A percentile compares a stretch with the other conserved stretches of the same genome.
phyloP scores from a whole-genome alignment of 2,113 vertebrate species.

The Vidua chalybeata region DNA sequence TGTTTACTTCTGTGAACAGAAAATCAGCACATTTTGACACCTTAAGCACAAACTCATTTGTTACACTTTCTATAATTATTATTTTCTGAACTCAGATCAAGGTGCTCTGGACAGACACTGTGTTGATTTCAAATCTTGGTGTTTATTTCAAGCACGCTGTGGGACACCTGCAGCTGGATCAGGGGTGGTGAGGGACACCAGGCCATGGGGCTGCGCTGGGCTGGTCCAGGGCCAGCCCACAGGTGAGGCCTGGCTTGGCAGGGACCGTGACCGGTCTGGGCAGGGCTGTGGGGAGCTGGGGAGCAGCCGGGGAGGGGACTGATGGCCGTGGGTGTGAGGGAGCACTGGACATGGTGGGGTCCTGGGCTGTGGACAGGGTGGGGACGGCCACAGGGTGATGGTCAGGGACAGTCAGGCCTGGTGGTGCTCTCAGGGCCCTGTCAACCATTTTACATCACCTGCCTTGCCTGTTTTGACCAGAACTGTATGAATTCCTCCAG shows the following conservation, averaged over 20 bases:
- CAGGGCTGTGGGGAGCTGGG: background rate
- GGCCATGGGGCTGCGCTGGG: background rate
- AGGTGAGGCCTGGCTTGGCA: background rate
- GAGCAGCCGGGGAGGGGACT: background rate
- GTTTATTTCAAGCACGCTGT: background rate
- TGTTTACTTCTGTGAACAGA: background rate
- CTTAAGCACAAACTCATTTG: background rate
- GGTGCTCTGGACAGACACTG: background rate
- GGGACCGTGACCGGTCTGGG: rapidly evolving
- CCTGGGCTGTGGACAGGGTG: background rate
- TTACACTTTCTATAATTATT: background rate
- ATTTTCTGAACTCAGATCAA: background rate
- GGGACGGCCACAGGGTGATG: too few relatives aligned
- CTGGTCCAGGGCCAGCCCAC: rapidly evolving
- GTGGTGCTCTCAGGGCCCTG: background rate
- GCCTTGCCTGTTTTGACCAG: background rate
- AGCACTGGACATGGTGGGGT: background rate
- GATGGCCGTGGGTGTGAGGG: rapidly evolving
- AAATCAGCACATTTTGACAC: background rate
- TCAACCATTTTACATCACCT: background rate
- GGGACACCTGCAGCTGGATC: too few relatives aligned
- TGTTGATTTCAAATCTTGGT: background rate
- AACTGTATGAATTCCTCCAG: background rate
- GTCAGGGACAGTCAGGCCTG: background rate
- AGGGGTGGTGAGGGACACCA: background rate